These are phyloP conservation scores for Habrosyne pyritoides DNA, from an alignment of 2,888 invertebrate species.

Conservation along the genomic window DNA sequence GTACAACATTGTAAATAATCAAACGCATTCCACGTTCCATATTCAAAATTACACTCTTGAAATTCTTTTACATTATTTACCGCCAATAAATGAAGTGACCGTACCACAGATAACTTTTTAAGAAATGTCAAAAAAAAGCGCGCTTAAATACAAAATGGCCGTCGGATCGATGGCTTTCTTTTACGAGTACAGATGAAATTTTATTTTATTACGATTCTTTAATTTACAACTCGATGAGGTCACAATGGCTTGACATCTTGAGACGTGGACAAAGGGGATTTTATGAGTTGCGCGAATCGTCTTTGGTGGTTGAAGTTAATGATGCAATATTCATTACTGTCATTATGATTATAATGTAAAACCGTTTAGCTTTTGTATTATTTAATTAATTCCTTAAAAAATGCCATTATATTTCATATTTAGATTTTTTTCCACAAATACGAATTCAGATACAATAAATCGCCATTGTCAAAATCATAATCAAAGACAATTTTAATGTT, in stretches of 20 bases:
- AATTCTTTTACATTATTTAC: constrained; percentile 49
- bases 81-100: constrained; percentile 45
- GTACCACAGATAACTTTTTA: constrained; percentile 9
- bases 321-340: not conserved
- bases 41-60: constrained; percentile 38
- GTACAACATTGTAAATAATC: constrained; percentile 50
- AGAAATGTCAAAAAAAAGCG: constrained; percentile 45
- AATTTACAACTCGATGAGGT: constrained; percentile 54
- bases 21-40: constrained; percentile 50
- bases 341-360: no score
- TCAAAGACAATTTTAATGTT: no score
- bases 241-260: constrained; percentile 19
- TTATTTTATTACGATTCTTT: constrained; percentile 56
- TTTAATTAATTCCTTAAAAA: not conserved
- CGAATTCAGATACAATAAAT: not conserved
- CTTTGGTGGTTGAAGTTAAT: not conserved
- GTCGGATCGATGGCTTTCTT: constrained; percentile 68
- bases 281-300: constrained; percentile 1
- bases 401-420: no score
- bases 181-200: constrained; percentile 60
- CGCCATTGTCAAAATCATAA: no score
- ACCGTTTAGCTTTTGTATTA: not conserved
- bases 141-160: constrained; percentile 62
- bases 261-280: not conserved
- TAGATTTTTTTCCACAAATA: no score